Base-by-base conservation (phyloP, 2,888 invertebrate species). In the Zeuzera pyrina region DNA sequence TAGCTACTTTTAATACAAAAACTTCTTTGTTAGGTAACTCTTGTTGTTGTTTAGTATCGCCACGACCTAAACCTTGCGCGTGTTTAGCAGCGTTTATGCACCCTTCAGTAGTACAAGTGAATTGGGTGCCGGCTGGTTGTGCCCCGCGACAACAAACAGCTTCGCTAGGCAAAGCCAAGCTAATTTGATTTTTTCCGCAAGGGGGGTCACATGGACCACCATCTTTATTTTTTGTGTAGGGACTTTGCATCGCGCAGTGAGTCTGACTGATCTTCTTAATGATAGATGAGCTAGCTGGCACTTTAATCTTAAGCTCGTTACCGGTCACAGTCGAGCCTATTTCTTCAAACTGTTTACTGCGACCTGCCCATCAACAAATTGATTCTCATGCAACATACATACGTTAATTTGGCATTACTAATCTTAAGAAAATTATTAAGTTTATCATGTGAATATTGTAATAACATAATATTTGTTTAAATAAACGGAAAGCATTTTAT, bases 1-100 rank as follows among this genome's bases (percentile, higher is more conserved):
- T 90, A 1, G 88, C 89, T 26, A 90, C 88, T 56, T 88, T 84
- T 31, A 89, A 57, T n/a, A 90, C 85, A 41, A 88, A 89, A 3
- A 85, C 70, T 41, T 88, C 87, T 48, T 73, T 85, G 27, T 87
- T 85, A 0, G 81, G 77, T 39, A 83, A 59, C 0, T 79, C 78
- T 28, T 71, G 47, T 29, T 45, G 47, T 57, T 63, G 84, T 64
- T 3, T 66, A 45, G 36, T 35, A 33, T 74, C 77, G 4, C 70
- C 67, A 13, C 70, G 69, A 22, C 60, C 65, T 27, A 62, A 39
- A 12, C 52, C 51, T 35, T 64, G 67, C n/a, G 57, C 62, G 35
- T 83, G 83, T 38, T 68, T 77, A 5, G 59, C 48, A 15, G 65
- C 43, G 42, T 67, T 63, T 2, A 49, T 38, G 41, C 83, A 83